Evolutionary conservation across 1,140 invertebrate species (phyloP).

Genomic region (Schlechtendalia chinensis): DNA sequence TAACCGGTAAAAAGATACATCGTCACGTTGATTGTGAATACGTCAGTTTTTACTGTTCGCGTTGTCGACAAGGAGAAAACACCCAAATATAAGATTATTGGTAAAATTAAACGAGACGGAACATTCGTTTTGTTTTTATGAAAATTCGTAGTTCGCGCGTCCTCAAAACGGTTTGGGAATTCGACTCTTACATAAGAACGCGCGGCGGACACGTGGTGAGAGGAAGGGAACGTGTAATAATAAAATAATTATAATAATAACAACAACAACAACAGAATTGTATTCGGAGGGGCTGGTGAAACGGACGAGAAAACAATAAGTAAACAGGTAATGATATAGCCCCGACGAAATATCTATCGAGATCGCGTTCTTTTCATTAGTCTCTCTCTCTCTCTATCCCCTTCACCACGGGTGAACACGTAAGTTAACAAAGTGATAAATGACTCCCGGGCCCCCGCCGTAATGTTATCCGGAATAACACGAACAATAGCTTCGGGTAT

Average conservation of each 20-base stretch:
- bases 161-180: too few species aligned
- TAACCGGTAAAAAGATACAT: too few species aligned
- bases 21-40: too few species aligned
- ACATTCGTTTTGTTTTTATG: too few species aligned
- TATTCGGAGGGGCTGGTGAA: neutral
- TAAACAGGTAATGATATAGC: neutral
- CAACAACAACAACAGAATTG: too few species aligned
- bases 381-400: neutral
- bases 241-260: neutral
- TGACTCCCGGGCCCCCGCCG: neutral
- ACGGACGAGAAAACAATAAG: slow-evolving; percentile 1
- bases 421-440: slow-evolving; percentile 36
- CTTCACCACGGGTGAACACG: neutral
- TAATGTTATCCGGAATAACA: neutral
- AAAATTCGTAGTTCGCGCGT: too few species aligned
- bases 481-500: slow-evolving; percentile 2
- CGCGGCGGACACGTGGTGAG: too few species aligned
- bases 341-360: slow-evolving; percentile 17
- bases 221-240: neutral
- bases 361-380: slow-evolving; percentile 4
- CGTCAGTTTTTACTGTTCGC: too few species aligned
- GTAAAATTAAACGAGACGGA: too few species aligned
- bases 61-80: too few species aligned
- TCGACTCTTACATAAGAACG: too few species aligned
- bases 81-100: too few species aligned